Evolutionary conservation across 2,113 vertebrate species (phyloP).

Genomic region (Octodon degus): DNA sequence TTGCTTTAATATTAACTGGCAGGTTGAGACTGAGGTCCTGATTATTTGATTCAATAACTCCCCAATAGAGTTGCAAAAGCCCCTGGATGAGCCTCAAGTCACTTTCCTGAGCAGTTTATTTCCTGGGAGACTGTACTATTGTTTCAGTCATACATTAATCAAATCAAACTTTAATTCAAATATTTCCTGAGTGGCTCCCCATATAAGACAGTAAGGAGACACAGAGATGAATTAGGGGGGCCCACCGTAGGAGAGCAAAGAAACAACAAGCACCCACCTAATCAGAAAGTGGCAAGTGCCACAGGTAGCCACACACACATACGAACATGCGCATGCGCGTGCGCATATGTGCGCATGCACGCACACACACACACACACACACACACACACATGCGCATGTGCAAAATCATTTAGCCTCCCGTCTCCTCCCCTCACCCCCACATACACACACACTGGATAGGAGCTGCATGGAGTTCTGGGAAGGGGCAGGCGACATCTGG

Average conservation of each 20-base stretch:
- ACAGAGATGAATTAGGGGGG: background rate
- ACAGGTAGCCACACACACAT: background rate
- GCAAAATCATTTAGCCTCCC: no score
- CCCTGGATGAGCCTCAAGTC: slow-evolving; percentile 56
- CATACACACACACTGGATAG: no score
- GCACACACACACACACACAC: no score
- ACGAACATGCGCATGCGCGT: no score
- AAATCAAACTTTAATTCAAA: slow-evolving; percentile 69
- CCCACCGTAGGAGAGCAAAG: background rate
- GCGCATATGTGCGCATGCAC: no score
- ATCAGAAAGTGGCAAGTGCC: background rate
- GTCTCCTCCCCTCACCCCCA: no score
- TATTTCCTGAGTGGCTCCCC: slow-evolving; percentile 37
- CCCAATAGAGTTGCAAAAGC: background rate
- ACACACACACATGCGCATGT: no score
- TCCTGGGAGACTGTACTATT: slow-evolving; percentile 51
- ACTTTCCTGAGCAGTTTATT: slow-evolving; percentile 50
- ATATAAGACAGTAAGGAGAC: background rate
- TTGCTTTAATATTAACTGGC: background rate
- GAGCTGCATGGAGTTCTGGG: background rate
- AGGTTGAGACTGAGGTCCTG: background rate
- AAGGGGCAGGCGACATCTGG: background rate
- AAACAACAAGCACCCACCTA: background rate
- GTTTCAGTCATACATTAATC: slow-evolving; percentile 58
- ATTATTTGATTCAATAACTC: slow-evolving; percentile 42